phyloP scores from a whole-genome alignment of 2,113 vertebrate genomes.

The Grammomys surdaster region DNA sequence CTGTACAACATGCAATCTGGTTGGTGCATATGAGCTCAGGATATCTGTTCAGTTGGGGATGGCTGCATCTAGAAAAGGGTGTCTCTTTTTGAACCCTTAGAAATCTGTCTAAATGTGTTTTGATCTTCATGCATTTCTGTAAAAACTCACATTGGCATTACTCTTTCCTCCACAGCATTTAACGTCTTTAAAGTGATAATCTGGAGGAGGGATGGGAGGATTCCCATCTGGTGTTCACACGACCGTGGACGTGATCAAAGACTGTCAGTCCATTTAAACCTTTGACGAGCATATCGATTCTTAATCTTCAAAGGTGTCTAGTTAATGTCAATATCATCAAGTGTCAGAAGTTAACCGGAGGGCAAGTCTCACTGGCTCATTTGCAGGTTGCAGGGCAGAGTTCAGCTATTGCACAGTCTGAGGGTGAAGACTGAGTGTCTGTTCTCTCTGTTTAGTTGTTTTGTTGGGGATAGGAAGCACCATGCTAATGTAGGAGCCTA shows the following conservation, averaged over 20 bases:
- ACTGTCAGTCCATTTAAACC: background rate
- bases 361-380: background rate
- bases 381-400: background rate
- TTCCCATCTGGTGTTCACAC: background rate
- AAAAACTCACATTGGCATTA: constrained; percentile 9
- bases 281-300: constrained; percentile 40
- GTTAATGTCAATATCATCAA: constrained; percentile 8
- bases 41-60: background rate
- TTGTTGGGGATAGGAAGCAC: background rate
- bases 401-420: background rate
- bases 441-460: background rate
- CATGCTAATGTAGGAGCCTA: background rate
- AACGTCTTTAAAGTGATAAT: constrained; percentile 41
- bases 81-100: background rate
- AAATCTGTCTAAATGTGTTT: constrained; percentile 36
- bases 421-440: background rate
- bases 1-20: background rate
- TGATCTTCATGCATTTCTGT: constrained; percentile 14
- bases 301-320: constrained; percentile 36
- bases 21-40: rapidly evolving
- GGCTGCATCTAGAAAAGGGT: background rate
- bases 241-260: background rate
- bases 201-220: background rate
- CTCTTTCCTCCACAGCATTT: constrained; percentile 7
- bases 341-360: constrained; percentile 30